Evolutionary conservation across 1,140 invertebrate species (phyloP), one percentile per base, ranked within the genome.

Genomic region (Drosophila pachea): DNA sequence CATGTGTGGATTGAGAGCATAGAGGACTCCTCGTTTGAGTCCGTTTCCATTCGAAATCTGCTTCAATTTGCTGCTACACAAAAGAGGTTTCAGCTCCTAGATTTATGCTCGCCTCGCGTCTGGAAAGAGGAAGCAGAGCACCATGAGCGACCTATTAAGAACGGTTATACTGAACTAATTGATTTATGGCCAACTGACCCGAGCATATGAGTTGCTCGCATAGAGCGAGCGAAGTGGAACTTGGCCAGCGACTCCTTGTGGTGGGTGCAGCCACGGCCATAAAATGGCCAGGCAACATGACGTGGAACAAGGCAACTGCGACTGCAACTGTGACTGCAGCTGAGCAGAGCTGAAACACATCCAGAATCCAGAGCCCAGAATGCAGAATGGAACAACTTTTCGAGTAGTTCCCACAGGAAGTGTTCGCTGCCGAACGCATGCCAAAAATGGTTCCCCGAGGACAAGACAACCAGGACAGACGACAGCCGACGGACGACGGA

Each of bases 391-490:
- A 83, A 70, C 78, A 68, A 76, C 68, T 76, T 76, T 49, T 61
- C 48, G 14, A 76, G 75, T 76, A 81, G 78, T 83, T 83, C 79
- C 79, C 79, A 83, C 79, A 83, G 79, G 76, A 83, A 84, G 79
- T 83, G 79, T 84, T 84, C 79, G 60, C 73, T 73, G 72, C 68
- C 68, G 68, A 83, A 84, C 79, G 79, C 79, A 83, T 84, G 76
- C 79, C 79, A 76, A 78, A 83, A 83, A 83, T 83, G 79, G 79
- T 49, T 78, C 79, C 73, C 79, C 68, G 54, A 78, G 79, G 79
- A 84, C 76, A 68, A 67, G 73, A 78, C 75, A 84, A 70, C 74
- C 70, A 64, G 53, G 68, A 22, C 22, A 22, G 22, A 22, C 22
- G 22, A 22, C 22, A 22, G 22, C 22, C 1, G 22, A 22, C 1